A percentile compares a stretch with the other conserved stretches of the same genome.
These are phyloP conservation scores for Drosophila diplacantha DNA, from an alignment of 2,888 invertebrate genomes.

Conservation along the genomic window DNA sequence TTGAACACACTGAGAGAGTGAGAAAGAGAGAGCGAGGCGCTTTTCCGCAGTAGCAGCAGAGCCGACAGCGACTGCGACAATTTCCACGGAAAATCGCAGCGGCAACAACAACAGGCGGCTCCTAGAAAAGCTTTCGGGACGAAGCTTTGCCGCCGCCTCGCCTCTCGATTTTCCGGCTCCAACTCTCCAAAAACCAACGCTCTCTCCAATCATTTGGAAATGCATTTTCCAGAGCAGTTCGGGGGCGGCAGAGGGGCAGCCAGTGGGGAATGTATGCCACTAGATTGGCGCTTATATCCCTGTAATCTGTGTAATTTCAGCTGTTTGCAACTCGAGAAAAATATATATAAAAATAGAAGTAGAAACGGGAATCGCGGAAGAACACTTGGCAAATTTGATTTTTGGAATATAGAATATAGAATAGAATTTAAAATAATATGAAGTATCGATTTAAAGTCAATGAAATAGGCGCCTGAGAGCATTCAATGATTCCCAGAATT, in stretches of 20 bases:
- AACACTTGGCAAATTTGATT: constrained; percentile 6
- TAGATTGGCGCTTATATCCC: constrained; percentile 23
- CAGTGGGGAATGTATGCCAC: constrained; percentile 37
- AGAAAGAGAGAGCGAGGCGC: constrained; percentile 11
- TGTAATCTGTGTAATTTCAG: constrained; percentile 43
- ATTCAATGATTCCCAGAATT: too few relatives aligned
- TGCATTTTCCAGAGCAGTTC: constrained; percentile 25
- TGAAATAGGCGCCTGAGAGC: background rate
- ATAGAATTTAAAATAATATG: background rate
- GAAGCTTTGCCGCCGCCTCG: constrained; percentile 40
- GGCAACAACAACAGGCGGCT: constrained; percentile 20
- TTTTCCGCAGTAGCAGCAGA: constrained; percentile 25
- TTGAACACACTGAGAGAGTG: constrained; percentile 32
- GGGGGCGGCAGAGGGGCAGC: background rate
- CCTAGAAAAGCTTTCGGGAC: constrained; percentile 35
- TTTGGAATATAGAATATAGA: background rate
- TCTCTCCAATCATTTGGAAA: constrained; percentile 37
- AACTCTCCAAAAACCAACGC: constrained; percentile 36
- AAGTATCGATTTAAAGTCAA: background rate
- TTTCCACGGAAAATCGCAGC: constrained; percentile 33
- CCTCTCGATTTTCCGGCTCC: constrained; percentile 30
- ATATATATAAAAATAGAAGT: constrained; percentile 3
- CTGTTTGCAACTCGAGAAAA: constrained; percentile 21
- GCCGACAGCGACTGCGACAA: constrained; percentile 51
- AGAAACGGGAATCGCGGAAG: background rate